Evolutionary conservation across 2,113 vertebrate species (phyloP).

Genomic region (Chroicocephalus ridibundus): DNA sequence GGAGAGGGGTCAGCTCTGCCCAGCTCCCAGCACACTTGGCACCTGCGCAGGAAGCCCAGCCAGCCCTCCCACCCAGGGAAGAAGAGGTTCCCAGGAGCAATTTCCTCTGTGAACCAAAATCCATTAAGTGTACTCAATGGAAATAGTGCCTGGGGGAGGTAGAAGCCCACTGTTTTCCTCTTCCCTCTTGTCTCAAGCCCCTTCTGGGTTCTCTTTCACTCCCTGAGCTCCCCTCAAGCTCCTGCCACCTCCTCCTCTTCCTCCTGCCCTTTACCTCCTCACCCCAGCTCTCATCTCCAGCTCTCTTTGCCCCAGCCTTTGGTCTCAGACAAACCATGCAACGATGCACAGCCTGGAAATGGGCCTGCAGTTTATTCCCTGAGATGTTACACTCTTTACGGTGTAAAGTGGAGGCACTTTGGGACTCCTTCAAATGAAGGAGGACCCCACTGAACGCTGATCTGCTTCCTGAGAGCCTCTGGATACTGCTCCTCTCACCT

Average conservation of each 20-base stretch:
- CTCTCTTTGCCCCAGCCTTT: neutral
- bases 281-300: neutral
- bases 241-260: neutral
- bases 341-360: neutral
- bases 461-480: neutral
- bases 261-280: neutral
- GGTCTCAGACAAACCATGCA: neutral
- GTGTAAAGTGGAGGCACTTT: neutral
- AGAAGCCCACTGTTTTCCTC: neutral
- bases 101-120: neutral
- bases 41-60: neutral
- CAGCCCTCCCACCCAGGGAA: neutral
- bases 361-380: neutral
- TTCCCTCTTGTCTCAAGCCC: neutral
- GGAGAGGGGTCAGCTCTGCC: fast-evolving
- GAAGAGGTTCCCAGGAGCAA: neutral
- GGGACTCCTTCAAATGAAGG: neutral
- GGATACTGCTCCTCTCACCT: neutral
- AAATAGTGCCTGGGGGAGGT: neutral
- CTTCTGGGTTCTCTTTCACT: neutral
- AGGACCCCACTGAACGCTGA: neutral
- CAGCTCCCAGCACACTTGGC: neutral
- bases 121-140: neutral
- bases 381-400: neutral
- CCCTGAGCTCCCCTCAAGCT: neutral